phyloP scores from a whole-genome alignment of 2,113 vertebrate genomes.

The Oreotrochilus melanogaster region DNA sequence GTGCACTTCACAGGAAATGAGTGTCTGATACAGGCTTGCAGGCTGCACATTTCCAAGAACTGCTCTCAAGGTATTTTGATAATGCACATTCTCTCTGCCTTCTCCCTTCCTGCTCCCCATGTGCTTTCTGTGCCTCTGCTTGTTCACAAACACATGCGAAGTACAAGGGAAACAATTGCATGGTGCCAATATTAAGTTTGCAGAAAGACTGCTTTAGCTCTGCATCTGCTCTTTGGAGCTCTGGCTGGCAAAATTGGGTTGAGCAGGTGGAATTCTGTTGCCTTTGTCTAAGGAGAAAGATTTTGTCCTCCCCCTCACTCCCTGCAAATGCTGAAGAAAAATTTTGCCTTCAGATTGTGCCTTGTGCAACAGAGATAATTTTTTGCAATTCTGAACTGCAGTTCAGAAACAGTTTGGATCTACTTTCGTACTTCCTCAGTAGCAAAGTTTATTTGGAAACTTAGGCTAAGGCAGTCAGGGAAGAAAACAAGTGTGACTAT shows the following conservation, averaged over 20 bases:
- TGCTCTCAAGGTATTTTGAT: constrained; percentile 74
- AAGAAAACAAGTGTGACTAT: neutral
- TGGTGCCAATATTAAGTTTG: neutral
- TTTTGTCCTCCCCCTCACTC: neutral
- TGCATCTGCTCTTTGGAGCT: neutral
- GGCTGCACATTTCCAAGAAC: constrained; percentile 74
- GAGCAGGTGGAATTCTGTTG: neutral
- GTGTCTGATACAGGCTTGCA: constrained; percentile 66
- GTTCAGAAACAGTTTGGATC: neutral
- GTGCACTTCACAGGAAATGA: constrained; percentile 69
- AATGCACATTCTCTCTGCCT: constrained; percentile 65
- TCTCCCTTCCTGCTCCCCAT: constrained; percentile 59
- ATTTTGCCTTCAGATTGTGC: neutral
- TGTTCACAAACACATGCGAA: neutral
- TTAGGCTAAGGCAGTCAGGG: neutral
- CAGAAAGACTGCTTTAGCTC: neutral
- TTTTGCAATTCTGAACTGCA: too few relatives aligned
- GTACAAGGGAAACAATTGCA: neutral
- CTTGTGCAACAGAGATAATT: neutral
- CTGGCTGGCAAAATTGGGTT: neutral
- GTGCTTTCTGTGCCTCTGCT: neutral
- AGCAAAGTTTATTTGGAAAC: constrained; percentile 8
- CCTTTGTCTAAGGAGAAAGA: neutral
- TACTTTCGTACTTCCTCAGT: neutral
- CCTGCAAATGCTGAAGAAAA: neutral